Evolutionary conservation across 1,140 invertebrate species (phyloP).

Genomic region (Lerema accius): DNA sequence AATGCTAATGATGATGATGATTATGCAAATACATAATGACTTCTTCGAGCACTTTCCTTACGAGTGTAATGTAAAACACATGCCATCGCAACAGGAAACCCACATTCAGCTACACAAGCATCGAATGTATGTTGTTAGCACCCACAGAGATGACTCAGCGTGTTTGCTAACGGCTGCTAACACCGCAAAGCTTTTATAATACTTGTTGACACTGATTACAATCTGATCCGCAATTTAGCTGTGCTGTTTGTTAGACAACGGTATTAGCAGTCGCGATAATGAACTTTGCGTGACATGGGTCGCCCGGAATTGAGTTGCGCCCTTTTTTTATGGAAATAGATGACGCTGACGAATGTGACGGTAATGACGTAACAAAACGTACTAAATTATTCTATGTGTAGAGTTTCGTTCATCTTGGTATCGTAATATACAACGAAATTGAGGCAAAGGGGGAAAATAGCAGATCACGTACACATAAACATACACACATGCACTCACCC

Average conservation of each 20-base stretch:
- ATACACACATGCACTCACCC: too few relatives aligned
- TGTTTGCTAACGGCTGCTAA: not conserved
- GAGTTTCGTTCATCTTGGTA: too few relatives aligned
- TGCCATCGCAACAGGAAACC: not conserved
- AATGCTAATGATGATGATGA: too few relatives aligned
- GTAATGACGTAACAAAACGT: too few relatives aligned
- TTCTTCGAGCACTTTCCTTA: not conserved
- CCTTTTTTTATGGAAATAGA: too few relatives aligned
- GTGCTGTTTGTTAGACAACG: not conserved
- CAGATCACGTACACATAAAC: too few relatives aligned
- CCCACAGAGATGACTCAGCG: not conserved
- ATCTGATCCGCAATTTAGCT: not conserved
- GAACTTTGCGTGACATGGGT: not conserved
- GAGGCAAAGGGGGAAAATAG: too few relatives aligned
- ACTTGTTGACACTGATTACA: constrained; percentile 1
- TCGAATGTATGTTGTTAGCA: not conserved
- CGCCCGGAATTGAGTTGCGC: too few relatives aligned
- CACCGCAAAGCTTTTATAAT: constrained; percentile 5
- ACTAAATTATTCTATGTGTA: too few relatives aligned
- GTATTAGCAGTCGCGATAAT: not conserved
- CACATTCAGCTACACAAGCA: not conserved
- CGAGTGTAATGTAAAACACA: not conserved
- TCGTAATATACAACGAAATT: too few relatives aligned
- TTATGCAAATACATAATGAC: too few relatives aligned
- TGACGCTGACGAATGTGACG: too few relatives aligned